phyloP scores from a whole-genome alignment of 2,888 invertebrate genomes.

The Glomeris marginata region DNA sequence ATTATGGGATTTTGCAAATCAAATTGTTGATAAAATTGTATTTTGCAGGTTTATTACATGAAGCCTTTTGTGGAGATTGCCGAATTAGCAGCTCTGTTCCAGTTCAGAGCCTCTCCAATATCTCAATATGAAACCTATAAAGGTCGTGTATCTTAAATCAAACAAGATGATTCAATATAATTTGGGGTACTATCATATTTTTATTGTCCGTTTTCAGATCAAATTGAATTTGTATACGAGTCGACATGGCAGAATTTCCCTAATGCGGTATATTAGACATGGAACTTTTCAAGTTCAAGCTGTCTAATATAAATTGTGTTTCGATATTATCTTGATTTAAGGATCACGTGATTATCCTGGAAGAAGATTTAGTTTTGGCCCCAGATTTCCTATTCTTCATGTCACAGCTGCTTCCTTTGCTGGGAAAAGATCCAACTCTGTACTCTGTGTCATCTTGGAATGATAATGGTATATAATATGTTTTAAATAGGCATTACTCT shows the following conservation, averaged over 20 bases:
- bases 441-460: conserved; percentile 34
- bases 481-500: too few species aligned
- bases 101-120: conserved; percentile 12
- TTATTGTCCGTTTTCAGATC: conserved; percentile 22
- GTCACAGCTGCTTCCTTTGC: conserved; percentile 30
- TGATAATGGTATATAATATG: conserved; percentile 10
- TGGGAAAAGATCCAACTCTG: conserved; percentile 30
- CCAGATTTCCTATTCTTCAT: conserved; percentile 37
- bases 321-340: conserved; percentile 18
- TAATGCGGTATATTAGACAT: conserved; percentile 23
- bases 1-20: too few species aligned
- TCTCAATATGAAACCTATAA: conserved; percentile 1
- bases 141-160: conserved; percentile 1
- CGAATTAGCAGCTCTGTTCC: conserved; percentile 16
- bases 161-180: background rate
- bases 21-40: background rate
- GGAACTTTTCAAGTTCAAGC: conserved; percentile 4
- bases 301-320: conserved; percentile 6
- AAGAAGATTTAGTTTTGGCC: conserved; percentile 35
- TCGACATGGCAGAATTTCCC: conserved; percentile 23
- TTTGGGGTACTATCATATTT: background rate
- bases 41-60: conserved; percentile 17
- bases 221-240: conserved; percentile 26
- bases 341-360: conserved; percentile 34
- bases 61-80: conserved; percentile 15